phyloP scores from a whole-genome alignment of 2,888 invertebrate genomes.

The Pinctada fucata region DNA sequence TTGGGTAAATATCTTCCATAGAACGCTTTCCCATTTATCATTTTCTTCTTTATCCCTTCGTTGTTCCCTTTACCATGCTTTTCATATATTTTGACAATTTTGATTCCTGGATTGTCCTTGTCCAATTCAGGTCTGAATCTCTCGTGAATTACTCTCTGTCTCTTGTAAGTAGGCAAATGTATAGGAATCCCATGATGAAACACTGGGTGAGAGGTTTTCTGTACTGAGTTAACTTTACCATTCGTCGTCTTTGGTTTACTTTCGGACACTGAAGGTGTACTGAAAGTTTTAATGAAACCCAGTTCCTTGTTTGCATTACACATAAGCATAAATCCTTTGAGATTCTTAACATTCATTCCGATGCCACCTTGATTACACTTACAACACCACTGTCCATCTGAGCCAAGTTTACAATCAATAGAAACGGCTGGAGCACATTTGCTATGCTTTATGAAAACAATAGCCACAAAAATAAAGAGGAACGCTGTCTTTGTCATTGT shows the following conservation, averaged over 20 bases:
- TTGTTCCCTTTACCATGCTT: not conserved
- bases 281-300: not conserved
- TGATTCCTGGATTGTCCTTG: not conserved
- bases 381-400: slow-evolving; percentile 4
- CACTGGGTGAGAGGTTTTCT: not conserved
- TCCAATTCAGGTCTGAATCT: not conserved
- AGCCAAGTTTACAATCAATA: not conserved
- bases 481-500: too few species aligned
- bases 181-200: not conserved
- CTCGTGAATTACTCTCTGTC: not conserved
- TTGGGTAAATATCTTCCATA: not conserved
- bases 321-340: not conserved
- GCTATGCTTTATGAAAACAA: not conserved
- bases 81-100: not conserved
- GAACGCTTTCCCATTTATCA: not conserved
- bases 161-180: not conserved
- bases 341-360: not conserved
- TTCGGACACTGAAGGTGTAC: not conserved
- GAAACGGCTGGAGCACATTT: not conserved
- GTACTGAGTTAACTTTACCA: not conserved
- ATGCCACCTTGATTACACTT: not conserved
- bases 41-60: not conserved
- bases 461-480: too few species aligned
- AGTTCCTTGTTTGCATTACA: not conserved
- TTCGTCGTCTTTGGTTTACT: not conserved